These are phyloP conservation scores for Dromius quadrimaculatus DNA, from an alignment of 2,888 invertebrate genomes.

Conservation along the genomic window DNA sequence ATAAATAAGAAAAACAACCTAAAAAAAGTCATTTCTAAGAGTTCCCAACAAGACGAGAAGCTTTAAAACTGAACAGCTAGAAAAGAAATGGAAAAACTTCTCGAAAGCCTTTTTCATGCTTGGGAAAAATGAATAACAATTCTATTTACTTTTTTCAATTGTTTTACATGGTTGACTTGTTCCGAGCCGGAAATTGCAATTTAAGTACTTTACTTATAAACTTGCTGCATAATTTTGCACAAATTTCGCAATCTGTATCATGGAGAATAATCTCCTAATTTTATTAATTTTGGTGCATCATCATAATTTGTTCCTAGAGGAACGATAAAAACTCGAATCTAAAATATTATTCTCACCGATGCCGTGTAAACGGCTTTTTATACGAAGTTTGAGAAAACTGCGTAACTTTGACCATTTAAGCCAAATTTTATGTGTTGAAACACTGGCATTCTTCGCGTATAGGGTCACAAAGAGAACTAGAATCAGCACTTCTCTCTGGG, in stretches of 20 bases:
- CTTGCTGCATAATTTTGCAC: neutral
- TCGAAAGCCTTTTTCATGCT: slow-evolving; percentile 23
- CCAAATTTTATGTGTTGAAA: slow-evolving; percentile 41
- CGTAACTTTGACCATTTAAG: slow-evolving; percentile 39
- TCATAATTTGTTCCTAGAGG: neutral
- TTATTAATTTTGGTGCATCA: too few relatives aligned
- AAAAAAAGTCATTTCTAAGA: slow-evolving; percentile 45
- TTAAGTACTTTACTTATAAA: slow-evolving; percentile 1
- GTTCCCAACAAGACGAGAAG: slow-evolving; percentile 43
- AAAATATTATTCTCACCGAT: slow-evolving; percentile 34
- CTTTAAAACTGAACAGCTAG: slow-evolving; percentile 39
- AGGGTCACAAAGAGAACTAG: neutral
- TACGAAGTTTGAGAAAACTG: slow-evolving; percentile 39
- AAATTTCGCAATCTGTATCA: neutral
- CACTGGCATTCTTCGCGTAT: neutral
- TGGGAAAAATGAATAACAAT: slow-evolving; percentile 36
- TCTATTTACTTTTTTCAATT: slow-evolving; percentile 44
- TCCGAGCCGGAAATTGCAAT: neutral
- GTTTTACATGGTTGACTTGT: slow-evolving; percentile 35
- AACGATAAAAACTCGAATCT: slow-evolving; percentile 36
- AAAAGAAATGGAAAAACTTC: slow-evolving; percentile 49
- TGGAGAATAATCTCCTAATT: too few relatives aligned
- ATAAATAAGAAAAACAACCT: slow-evolving; percentile 38
- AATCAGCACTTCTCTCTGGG: slow-evolving; percentile 10
- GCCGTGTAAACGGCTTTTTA: slow-evolving; percentile 36